Evolutionary conservation across 2,113 vertebrate species (phyloP).

Genomic region (Odocoileus hemionus): DNA sequence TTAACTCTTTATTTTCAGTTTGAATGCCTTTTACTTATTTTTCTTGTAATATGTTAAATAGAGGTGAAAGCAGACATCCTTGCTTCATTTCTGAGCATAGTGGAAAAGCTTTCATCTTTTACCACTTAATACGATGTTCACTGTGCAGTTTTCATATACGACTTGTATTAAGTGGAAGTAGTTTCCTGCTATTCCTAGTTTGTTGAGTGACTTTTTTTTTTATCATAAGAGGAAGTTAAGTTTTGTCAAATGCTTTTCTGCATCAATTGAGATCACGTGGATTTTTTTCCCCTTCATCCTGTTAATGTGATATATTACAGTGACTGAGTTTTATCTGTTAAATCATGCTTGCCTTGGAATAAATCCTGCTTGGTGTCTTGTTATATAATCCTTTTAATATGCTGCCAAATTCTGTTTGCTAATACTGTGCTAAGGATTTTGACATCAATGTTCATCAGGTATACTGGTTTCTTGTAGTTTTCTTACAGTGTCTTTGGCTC

Average conservation of each 20-base stretch:
- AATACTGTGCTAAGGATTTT: neutral
- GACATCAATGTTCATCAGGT: neutral
- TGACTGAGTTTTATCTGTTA: neutral
- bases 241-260: neutral
- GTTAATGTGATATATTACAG: neutral
- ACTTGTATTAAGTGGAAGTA: neutral
- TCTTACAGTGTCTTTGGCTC: neutral
- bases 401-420: neutral
- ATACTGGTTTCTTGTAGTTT: neutral
- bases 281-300: neutral
- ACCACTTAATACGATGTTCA: neutral
- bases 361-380: neutral
- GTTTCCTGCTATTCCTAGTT: neutral
- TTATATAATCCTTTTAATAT: neutral
- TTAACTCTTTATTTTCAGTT: neutral
- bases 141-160: neutral
- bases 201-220: neutral
- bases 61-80: neutral
- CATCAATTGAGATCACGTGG: neutral
- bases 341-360: neutral
- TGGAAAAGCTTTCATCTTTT: neutral
- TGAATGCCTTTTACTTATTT: neutral
- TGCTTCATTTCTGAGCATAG: neutral
- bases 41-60: neutral
- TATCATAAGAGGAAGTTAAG: neutral